phyloP scores from a whole-genome alignment of 2,797 vertebrate genomes.

The Phrynocephalus forsythii region DNA sequence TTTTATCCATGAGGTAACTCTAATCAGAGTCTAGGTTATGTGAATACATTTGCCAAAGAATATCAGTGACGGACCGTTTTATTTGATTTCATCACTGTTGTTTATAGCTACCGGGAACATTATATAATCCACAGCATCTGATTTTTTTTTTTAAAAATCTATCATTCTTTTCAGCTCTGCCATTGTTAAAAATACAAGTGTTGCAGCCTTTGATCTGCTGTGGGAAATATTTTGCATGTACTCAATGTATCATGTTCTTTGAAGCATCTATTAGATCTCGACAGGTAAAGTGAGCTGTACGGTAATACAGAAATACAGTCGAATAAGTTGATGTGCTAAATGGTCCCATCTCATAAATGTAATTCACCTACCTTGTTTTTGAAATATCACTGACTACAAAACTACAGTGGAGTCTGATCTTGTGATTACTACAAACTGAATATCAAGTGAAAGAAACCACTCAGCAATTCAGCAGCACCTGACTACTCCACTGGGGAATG shows the following conservation, averaged over 20 bases:
- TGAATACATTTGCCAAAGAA: neutral
- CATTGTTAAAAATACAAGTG: slow-evolving; percentile 8
- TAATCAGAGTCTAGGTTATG: slow-evolving; percentile 6
- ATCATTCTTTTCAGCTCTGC: slow-evolving; percentile 24
- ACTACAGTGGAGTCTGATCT: slow-evolving; percentile 12
- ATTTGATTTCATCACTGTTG: neutral
- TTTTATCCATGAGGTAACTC: slow-evolving; percentile 1
- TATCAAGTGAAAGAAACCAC: neutral
- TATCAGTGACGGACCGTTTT: slow-evolving; percentile 4
- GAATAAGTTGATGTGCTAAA: slow-evolving; percentile 39
- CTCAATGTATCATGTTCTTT: slow-evolving; percentile 39
- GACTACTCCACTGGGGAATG: neutral
- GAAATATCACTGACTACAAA: slow-evolving; percentile 18
- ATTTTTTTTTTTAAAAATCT: neutral
- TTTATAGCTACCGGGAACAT: slow-evolving; percentile 3
- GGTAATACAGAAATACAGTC: slow-evolving; percentile 26
- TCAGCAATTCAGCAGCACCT: neutral
- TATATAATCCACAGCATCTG: neutral
- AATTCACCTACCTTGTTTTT: slow-evolving; percentile 20
- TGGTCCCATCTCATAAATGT: slow-evolving; percentile 26
- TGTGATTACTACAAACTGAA: slow-evolving; percentile 1
- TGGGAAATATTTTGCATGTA: slow-evolving; percentile 44
- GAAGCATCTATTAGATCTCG: slow-evolving; percentile 38
- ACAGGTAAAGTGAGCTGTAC: slow-evolving; percentile 36
- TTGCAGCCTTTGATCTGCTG: slow-evolving; percentile 41